Evolutionary conservation across 2,113 vertebrate species (phyloP), one percentile per base, ranked within the genome.

Genomic region (Isichthys henryi): DNA sequence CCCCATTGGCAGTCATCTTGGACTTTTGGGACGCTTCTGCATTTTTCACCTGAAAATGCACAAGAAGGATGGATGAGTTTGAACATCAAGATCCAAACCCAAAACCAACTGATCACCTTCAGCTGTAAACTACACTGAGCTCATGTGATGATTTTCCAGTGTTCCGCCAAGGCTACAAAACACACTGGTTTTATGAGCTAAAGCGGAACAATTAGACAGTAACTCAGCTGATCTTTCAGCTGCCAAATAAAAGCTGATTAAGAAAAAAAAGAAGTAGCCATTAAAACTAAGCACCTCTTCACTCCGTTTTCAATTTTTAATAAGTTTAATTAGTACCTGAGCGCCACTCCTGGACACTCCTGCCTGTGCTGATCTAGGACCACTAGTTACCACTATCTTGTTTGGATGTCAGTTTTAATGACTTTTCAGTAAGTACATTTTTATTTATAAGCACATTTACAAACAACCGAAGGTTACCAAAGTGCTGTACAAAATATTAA

Each of bases 1-100:
- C 58, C 15, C 88, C 77, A 27, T 84, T 85, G 53, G 80, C 88
- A 11, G 49, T 84, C 80, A 89, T 89, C 80, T 89, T 89, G 52
- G 88, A 45, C 39, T 56, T 58, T 8, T 89, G 88, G 88, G 80
- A 19, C 17, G 52, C 11, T 53, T 89, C 77, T 2, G 88, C 50
- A n/a, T 62, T 84, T 62, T 89, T 89, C 11, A 80, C 88, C 88
- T 89, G 80, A 53, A 56, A 27, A 52, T 4, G 35, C 35, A 31
- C 48, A 88, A 15, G 27, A 52, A 19, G 74, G 13, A 62, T 11
- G 4, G 17, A 80, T 3, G 52, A 66, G 56, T 87, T 3, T 87
- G 86, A 27, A 31, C 13, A n/a, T 52, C 7, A 2, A 23, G 13
- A 66, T 3, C 3, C 1, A 23, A 11, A n/a, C 17, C 48, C 11